Evolutionary conservation across 2,888 invertebrate genomes (phyloP), one percentile per base, ranked within the genome.

Genomic region (Harpagoxenus sublaevis): DNA sequence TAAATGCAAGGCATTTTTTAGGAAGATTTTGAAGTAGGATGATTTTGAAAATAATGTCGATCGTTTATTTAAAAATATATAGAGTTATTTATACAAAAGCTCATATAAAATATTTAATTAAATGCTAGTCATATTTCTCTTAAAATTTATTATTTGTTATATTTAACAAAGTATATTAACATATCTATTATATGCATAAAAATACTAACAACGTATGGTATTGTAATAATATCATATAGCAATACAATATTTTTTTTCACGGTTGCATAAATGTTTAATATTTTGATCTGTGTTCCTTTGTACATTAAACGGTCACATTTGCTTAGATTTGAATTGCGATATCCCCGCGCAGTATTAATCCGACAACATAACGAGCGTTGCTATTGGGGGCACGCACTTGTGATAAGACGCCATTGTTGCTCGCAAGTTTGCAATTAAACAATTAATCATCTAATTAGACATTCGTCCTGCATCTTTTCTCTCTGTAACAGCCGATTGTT

Each of bases 371-470:
- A 79, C 63, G n/a, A 83, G 84, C 90, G 91, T 92, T 91, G 89
- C 87, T 86, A 86, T 86, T 83, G 71, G 84, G 84, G 84, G 88
- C 91, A 92, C 90, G 90, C 89, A 87, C 85, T 45, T 70, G 81
- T 91, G 93, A 93, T 93, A 93, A 93, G 92, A 84, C 70, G 87
- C 89, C 86, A 89, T 91, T 92, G 92, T 91, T 92, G 84, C 83
- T 85, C 77, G 81, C 70, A 83, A 85, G 86, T 81, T 65, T 83
- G 88, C 90, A 92, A 94, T 94, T 91, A 89, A 88, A 93, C 93
- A 91, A 94, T 93, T 94, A 94, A 94, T 94, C 93, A 92, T 94
- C 90, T 92, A 93, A 93, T 94, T 93, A 93, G 91, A 91, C 92
- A 91, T 92, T 90, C 87, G 90, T 87, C 90, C 71, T 62, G 75